Evolutionary conservation across 2,797 vertebrate genomes (phyloP).

Genomic region (Astyanax mexicanus): DNA sequence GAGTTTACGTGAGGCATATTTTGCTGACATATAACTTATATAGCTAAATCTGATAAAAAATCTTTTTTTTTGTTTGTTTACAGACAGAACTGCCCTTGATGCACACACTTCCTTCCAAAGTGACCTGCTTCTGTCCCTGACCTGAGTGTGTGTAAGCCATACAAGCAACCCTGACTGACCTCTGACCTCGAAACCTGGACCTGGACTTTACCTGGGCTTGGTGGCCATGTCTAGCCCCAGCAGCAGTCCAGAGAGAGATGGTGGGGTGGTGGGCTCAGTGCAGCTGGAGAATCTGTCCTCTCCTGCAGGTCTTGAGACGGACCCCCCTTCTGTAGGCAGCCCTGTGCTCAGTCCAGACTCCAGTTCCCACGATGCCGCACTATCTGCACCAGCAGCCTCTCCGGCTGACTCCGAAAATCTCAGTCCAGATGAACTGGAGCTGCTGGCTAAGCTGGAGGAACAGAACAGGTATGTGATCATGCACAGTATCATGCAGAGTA

Average conservation of each 20-base stretch:
- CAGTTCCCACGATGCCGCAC: constrained; percentile 85
- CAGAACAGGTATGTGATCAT: constrained; percentile 87
- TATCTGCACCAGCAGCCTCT: constrained; percentile 86
- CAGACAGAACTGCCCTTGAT: constrained; percentile 42
- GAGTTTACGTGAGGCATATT: too few species aligned
- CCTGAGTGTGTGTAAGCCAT: constrained; percentile 51
- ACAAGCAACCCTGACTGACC: constrained; percentile 18
- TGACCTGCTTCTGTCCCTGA: constrained; percentile 24
- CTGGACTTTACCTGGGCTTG: constrained; percentile 38
- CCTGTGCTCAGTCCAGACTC: constrained; percentile 92
- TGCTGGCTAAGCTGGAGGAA: constrained; percentile 94
- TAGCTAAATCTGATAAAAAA: neutral
- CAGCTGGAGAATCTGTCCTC: constrained; percentile 74
- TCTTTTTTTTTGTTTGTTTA: neutral
- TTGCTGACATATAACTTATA: too few species aligned
- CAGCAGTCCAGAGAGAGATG: constrained; percentile 79
- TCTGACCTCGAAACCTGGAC: constrained; percentile 30
- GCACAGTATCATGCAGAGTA: neutral
- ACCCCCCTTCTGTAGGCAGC: constrained; percentile 83
- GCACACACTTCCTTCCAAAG: neutral
- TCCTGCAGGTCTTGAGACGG: constrained; percentile 71
- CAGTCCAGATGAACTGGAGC: constrained; percentile 93
- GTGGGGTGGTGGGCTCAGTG: constrained; percentile 60
- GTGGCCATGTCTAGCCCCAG: constrained; percentile 76
- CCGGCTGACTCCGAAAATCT: constrained; percentile 93